phyloP scores from a whole-genome alignment of 2,113 vertebrate genomes.

The Alces alces region DNA sequence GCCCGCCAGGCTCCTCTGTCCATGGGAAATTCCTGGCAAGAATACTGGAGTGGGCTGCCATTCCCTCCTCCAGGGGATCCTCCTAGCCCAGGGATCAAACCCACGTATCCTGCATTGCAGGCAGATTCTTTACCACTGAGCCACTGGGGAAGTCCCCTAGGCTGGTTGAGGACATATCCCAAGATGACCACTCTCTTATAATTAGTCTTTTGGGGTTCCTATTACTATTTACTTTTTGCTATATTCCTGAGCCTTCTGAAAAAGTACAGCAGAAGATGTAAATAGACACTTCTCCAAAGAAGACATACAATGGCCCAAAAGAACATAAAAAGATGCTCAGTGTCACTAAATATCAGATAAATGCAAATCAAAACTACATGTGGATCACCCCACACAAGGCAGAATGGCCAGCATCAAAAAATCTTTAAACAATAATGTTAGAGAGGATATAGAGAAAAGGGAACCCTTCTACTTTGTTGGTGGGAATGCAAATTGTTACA shows the following conservation, averaged over 20 bases:
- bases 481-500: background rate
- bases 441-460: background rate
- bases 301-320: background rate
- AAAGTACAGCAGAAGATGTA: background rate
- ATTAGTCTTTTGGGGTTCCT: background rate
- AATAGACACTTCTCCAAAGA: background rate
- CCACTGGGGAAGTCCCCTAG: background rate
- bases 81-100: background rate
- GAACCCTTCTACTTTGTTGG: background rate
- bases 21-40: background rate
- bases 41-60: background rate
- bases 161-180: background rate
- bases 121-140: background rate
- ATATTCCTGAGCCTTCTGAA: background rate
- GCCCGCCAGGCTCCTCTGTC: background rate
- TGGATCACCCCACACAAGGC: background rate
- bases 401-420: background rate
- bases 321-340: background rate
- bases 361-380: background rate
- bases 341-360: background rate
- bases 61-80: background rate
- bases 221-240: background rate
- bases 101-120: background rate
- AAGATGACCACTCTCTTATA: background rate
- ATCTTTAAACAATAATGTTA: background rate